Conservation (phyloP, 1,140 invertebrate species). For the Prorops nasuta region DNA sequence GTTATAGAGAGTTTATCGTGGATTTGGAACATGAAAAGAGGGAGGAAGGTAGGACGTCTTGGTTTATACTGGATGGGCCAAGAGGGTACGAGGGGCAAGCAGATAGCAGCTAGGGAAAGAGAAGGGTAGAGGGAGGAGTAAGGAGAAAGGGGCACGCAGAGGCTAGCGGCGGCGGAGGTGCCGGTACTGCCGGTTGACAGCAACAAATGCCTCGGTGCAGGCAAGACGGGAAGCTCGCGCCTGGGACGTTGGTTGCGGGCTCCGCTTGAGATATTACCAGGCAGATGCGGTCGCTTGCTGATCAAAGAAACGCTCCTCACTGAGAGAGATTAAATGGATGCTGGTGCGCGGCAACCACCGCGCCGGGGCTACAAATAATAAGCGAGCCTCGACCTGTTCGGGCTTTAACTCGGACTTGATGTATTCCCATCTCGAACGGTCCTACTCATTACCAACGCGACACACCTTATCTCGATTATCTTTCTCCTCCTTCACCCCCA, state of each 20-base stretch:
- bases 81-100: too few species aligned
- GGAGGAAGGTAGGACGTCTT: too few species aligned
- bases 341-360: conserved; percentile 45
- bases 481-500: conserved; percentile 30
- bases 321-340: conserved; percentile 56
- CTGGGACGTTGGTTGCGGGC: conserved; percentile 46
- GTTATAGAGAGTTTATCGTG: too few species aligned
- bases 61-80: too few species aligned
- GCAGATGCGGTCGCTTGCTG: conserved; percentile 55
- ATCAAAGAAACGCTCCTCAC: conserved; percentile 54
- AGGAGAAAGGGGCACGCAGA: neutral
- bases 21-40: too few species aligned
- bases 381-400: too few species aligned
- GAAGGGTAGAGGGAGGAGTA: conserved; percentile 12
- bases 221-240: conserved; percentile 52
- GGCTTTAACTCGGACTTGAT: conserved; percentile 44
- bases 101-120: neutral
- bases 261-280: conserved; percentile 51
- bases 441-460: neutral
- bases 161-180: conserved; percentile 14
- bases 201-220: conserved; percentile 48
- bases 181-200: conserved; percentile 43
- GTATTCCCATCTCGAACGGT: conserved; percentile 34
- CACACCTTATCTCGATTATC: conserved; percentile 12
- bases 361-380: conserved; percentile 52